A percentile compares a stretch with the other conserved stretches of the same genome.
These are phyloP conservation scores for Thermophis baileyi DNA, from an alignment of 2,113 vertebrate genomes.

Conservation along the genomic window DNA sequence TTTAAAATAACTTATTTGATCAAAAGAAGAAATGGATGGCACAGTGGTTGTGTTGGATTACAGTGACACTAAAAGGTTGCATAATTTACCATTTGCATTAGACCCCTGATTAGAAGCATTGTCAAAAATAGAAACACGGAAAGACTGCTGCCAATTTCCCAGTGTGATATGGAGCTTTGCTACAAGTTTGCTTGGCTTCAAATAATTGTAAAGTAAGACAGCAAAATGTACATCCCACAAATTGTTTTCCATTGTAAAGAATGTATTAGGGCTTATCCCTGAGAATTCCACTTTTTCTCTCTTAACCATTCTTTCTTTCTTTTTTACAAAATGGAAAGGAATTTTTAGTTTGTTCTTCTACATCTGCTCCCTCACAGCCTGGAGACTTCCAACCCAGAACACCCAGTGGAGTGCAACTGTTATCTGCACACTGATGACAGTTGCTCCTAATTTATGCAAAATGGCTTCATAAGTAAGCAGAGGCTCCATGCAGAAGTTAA, in stretches of 20 bases:
- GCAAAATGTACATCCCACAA: background rate
- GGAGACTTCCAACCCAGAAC: background rate
- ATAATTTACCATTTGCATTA: background rate
- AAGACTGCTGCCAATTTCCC: background rate
- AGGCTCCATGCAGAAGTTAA: background rate
- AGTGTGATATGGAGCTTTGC: background rate
- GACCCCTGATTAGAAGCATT: background rate
- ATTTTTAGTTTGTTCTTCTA: background rate
- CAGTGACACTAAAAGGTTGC: background rate
- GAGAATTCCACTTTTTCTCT: background rate
- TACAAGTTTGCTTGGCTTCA: background rate
- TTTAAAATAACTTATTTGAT: background rate
- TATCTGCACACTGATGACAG: background rate
- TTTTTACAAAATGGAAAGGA: background rate
- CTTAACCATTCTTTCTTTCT: background rate
- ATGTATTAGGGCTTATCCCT: background rate
- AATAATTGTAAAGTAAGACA: background rate
- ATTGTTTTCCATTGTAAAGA: background rate
- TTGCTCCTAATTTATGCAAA: background rate
- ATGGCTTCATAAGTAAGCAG: background rate
- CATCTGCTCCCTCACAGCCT: background rate
- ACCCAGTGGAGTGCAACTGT: background rate
- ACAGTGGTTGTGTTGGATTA: background rate
- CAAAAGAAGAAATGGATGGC: background rate
- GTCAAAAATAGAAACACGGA: background rate